These are phyloP conservation scores for Neogobius melanostomus DNA, from an alignment of 2,113 vertebrate genomes.

Conservation along the genomic window DNA sequence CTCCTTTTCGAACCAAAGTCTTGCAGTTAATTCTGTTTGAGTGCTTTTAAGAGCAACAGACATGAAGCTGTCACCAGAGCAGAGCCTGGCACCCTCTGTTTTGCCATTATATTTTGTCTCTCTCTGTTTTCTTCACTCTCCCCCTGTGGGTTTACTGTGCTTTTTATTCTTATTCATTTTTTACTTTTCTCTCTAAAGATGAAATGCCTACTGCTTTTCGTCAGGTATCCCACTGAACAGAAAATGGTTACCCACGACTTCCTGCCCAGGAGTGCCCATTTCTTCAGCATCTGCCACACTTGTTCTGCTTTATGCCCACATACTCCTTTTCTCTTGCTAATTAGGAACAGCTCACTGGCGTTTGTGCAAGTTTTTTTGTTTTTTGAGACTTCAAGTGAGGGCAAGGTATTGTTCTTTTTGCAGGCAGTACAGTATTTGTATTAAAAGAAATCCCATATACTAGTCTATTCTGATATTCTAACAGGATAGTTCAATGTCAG, in stretches of 20 bases:
- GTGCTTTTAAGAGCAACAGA: conserved; percentile 12
- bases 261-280: conserved; percentile 28
- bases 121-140: conserved; percentile 7
- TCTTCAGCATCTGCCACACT: conserved; percentile 52
- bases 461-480: too few relatives aligned
- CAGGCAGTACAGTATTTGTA: neutral
- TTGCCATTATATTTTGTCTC: conserved; percentile 11
- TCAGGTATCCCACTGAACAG: conserved; percentile 28
- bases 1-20: conserved; percentile 30
- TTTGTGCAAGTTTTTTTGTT: conserved; percentile 7
- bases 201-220: conserved; percentile 2
- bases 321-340: conserved; percentile 33
- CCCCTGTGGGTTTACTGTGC: conserved; percentile 13
- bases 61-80: conserved; percentile 5
- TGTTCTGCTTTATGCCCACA: conserved; percentile 33
- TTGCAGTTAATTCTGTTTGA: conserved; percentile 29
- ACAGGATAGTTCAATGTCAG: too few relatives aligned
- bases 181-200: conserved; percentile 11
- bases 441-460: too few relatives aligned
- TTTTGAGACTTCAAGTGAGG: neutral
- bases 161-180: neutral
- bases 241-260: conserved; percentile 47
- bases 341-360: conserved; percentile 23
- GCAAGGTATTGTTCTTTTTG: neutral
- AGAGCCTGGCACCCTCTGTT: neutral